These are phyloP conservation scores for Caenorhabditis drosophilae DNA, from an alignment of 2,888 invertebrate species.

Conservation along the genomic window DNA sequence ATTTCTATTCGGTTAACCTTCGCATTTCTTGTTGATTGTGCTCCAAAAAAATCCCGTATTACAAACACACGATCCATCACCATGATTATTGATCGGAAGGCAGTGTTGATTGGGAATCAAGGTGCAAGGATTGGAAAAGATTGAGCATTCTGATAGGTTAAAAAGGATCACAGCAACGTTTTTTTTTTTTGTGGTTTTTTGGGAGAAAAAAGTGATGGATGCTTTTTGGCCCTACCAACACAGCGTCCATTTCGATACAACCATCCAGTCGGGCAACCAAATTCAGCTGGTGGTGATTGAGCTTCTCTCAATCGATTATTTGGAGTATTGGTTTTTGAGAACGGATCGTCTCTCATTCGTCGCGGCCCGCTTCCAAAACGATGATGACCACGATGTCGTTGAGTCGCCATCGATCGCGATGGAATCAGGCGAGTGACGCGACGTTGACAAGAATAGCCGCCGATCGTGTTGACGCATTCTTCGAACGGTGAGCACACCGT, in stretches of 20 bases:
- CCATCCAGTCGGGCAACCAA: slow-evolving; percentile 38
- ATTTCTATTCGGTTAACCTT: slow-evolving; percentile 46
- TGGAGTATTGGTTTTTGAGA: slow-evolving; percentile 17
- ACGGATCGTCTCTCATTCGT: slow-evolving; percentile 34
- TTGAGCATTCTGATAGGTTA: slow-evolving; percentile 25
- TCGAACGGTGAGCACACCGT: slow-evolving; percentile 37
- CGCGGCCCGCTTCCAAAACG: too few species aligned
- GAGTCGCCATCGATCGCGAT: not conserved
- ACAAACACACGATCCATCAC: slow-evolving; percentile 78
- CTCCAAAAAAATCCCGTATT: slow-evolving; percentile 73
- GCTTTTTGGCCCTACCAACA: slow-evolving; percentile 37
- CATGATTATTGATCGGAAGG: slow-evolving; percentile 77
- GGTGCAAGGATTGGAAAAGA: slow-evolving; percentile 16
- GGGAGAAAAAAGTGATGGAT: too few species aligned
- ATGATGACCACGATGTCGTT: slow-evolving; percentile 18
- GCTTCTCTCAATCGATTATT: slow-evolving; percentile 1
- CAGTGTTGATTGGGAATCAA: slow-evolving; percentile 41
- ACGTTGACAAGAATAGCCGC: slow-evolving; percentile 79
- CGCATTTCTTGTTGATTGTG: slow-evolving; percentile 38
- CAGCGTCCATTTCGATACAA: slow-evolving; percentile 19
- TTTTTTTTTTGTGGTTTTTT: too few species aligned
- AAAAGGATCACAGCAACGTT: too few species aligned
- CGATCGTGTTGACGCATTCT: slow-evolving; percentile 54
- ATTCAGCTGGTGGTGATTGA: slow-evolving; percentile 3
- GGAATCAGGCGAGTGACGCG: slow-evolving; percentile 28